Evolutionary conservation across 2,888 invertebrate genomes (phyloP).

Genomic region (Cyaniris semiargus): DNA sequence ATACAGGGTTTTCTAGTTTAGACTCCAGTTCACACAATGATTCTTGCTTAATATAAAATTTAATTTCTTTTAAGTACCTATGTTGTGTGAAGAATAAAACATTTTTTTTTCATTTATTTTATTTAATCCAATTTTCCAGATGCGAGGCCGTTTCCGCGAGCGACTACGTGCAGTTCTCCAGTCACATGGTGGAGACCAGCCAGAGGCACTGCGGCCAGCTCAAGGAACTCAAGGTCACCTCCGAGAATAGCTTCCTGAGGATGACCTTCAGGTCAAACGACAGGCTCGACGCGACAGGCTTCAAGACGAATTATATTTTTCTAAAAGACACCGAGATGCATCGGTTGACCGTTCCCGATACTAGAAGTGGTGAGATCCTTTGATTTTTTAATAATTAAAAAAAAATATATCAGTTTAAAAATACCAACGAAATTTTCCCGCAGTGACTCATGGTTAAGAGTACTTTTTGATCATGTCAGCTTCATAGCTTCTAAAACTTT

Average conservation of each 20-base stretch:
- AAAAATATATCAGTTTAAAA: too few species aligned
- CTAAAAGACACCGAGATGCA: slow-evolving; percentile 83
- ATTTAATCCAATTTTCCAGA: slow-evolving; percentile 77
- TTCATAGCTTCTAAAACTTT: too few species aligned
- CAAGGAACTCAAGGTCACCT: slow-evolving; percentile 88
- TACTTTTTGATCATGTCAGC: too few species aligned
- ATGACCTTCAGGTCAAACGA: slow-evolving; percentile 97
- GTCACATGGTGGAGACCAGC: slow-evolving; percentile 91
- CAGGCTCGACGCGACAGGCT: slow-evolving; percentile 95
- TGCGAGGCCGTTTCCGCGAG: slow-evolving; percentile 95
- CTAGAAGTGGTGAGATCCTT: slow-evolving; percentile 53
- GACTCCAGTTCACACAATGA: too few species aligned
- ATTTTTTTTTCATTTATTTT: too few species aligned
- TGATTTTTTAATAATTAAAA: background rate
- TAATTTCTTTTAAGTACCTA: too few species aligned
- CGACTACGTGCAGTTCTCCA: slow-evolving; percentile 97
- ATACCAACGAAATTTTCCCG: too few species aligned
- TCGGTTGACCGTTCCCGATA: slow-evolving; percentile 64
- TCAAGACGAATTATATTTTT: slow-evolving; percentile 94
- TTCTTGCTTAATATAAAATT: too few species aligned
- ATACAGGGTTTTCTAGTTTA: too few species aligned
- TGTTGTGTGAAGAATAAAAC: too few species aligned
- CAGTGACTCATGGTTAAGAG: too few species aligned
- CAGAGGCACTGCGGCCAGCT: slow-evolving; percentile 92
- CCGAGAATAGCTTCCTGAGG: slow-evolving; percentile 94